Conservation (phyloP, 2,113 vertebrate species). For the Cnemophilus loriae region DNA sequence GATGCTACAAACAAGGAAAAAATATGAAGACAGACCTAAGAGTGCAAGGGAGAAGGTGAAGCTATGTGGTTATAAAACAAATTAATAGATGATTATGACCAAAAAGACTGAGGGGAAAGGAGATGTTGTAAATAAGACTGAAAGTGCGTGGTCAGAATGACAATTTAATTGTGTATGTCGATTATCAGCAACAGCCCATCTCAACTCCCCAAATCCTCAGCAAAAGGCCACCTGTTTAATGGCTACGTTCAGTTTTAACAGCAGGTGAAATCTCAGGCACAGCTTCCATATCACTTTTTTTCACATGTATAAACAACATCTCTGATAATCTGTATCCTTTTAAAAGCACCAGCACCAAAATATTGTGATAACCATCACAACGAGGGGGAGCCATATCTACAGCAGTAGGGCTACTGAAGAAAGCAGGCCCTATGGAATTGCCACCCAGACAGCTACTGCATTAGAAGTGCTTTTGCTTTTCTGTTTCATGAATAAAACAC, state of each 20-base stretch:
- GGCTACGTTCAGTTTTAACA: background rate
- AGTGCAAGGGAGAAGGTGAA: background rate
- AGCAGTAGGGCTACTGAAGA: background rate
- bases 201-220: background rate
- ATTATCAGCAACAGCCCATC: background rate
- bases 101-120: background rate
- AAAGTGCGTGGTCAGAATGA: background rate
- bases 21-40: background rate
- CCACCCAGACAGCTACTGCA: background rate
- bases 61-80: background rate
- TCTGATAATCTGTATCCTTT: background rate
- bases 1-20: background rate
- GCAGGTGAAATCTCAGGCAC: background rate
- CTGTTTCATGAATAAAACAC: background rate
- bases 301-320: background rate
- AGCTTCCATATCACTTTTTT: background rate
- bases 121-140: background rate
- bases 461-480: background rate
- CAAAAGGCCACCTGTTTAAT: background rate
- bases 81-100: background rate
- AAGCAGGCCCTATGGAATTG: background rate
- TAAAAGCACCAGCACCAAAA: background rate
- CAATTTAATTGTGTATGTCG: background rate
- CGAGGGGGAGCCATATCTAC: background rate
- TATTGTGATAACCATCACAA: background rate